Evolutionary conservation across 1,140 invertebrate species (phyloP), one percentile per base, ranked within the genome.

Genomic region (Aradophagus sp.): DNA sequence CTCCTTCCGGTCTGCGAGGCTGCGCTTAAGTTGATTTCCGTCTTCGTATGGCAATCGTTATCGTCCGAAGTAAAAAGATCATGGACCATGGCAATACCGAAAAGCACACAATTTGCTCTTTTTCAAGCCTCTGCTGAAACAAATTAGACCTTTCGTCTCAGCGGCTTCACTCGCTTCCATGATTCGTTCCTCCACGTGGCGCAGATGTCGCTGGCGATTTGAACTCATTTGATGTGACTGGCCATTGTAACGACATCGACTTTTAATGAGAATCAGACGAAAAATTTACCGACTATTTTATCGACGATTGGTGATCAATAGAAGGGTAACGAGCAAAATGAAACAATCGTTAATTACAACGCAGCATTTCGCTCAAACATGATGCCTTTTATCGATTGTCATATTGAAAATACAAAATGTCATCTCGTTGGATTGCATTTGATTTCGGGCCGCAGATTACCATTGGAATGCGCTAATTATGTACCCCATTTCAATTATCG

Each of bases 1-100:
- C 56, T 61, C 56, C 35, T 62, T 69, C 56, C 66, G 66, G 66
- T 55, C 55, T 52, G 45, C 39, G 59, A 63, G 34, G 39, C 12
- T 38, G 45, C 32, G 34, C 48, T 70, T 52, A 44, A 62, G 50
- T 62, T 70, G 58, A 62, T 62, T 70, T 70, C 66, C 66, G 66
- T 52, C 52, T 38, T 35, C 42, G 27, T 27, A 29, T 20, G 12
- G 44, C 53, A 29, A 70, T 70, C 58, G 66, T 70, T 70, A 70
- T 56, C 66, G 50, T 42, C 44, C 16, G 32, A 50, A 47, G 50
- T 58, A 62, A 62, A 70, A 62, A 67, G 65, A 39, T 17, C 15
- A 39, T 55, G 52, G 29, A 44, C 6, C 15, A 27, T 15, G 47
- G 27, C 41, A 31, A 32, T 36, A 23, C 32, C 19, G 47, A 53